Percentiles rank a stretch among this genome's conserved stretches.
These are phyloP conservation scores for Gari tellinella DNA, from an alignment of 2,888 invertebrate species.

Conservation along the genomic window DNA sequence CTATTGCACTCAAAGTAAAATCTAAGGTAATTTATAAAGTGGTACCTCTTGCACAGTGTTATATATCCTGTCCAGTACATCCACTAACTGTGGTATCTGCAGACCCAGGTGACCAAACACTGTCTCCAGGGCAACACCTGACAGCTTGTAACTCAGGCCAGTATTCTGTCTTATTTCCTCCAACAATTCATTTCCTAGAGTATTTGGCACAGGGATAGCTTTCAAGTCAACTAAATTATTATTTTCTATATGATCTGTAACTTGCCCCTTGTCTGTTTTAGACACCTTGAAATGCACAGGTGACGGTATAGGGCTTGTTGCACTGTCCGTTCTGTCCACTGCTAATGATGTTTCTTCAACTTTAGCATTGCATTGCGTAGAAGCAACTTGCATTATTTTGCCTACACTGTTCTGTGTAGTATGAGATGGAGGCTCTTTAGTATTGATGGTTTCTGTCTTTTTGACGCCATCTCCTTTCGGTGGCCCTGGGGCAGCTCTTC, in stretches of 20 bases:
- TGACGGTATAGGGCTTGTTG: too few relatives aligned
- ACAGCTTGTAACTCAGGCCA: slow-evolving; percentile 76
- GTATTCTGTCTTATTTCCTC: slow-evolving; percentile 77
- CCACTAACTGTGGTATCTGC: slow-evolving; percentile 64
- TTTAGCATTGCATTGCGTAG: too few relatives aligned
- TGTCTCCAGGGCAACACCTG: slow-evolving; percentile 75
- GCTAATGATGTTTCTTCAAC: too few relatives aligned
- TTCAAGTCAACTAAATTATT: slow-evolving; percentile 23
- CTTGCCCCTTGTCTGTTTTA: slow-evolving; percentile 1
- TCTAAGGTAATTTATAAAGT: background rate
- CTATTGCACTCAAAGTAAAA: background rate
- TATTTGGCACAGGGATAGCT: slow-evolving; percentile 58
- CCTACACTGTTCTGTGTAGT: too few relatives aligned
- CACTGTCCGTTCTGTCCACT: too few relatives aligned
- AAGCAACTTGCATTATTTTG: too few relatives aligned
- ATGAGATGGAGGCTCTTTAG: too few relatives aligned
- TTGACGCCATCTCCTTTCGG: slow-evolving; percentile 6
- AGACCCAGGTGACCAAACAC: slow-evolving; percentile 74
- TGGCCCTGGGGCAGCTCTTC: slow-evolving; percentile 45
- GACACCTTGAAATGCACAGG: background rate
- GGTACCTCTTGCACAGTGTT: slow-evolving; percentile 64
- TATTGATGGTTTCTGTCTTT: background rate
- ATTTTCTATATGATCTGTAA: slow-evolving; percentile 2
- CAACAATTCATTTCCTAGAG: slow-evolving; percentile 72
- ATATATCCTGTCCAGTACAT: slow-evolving; percentile 68